phyloP scores from a whole-genome alignment of 2,888 invertebrate genomes.

The Augiades crinisus region DNA sequence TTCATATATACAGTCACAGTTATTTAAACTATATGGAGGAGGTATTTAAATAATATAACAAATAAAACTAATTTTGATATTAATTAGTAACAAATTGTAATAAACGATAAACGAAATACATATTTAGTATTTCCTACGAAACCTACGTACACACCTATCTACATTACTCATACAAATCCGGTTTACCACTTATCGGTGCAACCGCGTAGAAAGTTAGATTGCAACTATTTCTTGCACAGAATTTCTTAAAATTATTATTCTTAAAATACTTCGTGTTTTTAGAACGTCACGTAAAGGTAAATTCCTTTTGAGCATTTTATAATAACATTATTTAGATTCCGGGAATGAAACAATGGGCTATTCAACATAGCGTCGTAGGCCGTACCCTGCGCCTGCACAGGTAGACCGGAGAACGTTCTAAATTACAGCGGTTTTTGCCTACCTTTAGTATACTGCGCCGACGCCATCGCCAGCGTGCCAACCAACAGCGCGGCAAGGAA shows the following conservation, averaged over 20 bases:
- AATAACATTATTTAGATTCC: conserved; percentile 12
- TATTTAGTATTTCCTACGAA: too few relatives aligned
- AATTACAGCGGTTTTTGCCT: conserved; percentile 45
- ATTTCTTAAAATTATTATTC: too few relatives aligned
- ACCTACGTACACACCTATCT: conserved; percentile 1
- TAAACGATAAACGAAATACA: too few relatives aligned
- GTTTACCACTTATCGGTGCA: conserved; percentile 13
- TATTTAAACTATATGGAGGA: too few relatives aligned
- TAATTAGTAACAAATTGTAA: too few relatives aligned
- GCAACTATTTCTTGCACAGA: conserved; percentile 27
- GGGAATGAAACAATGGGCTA: conserved; percentile 52
- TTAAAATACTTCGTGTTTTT: too few relatives aligned
- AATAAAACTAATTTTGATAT: too few relatives aligned
- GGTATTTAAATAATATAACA: too few relatives aligned
- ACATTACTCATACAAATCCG: conserved; percentile 25
- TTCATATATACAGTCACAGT: too few relatives aligned
- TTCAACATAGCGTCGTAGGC: conserved; percentile 60
- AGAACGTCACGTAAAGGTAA: too few relatives aligned
- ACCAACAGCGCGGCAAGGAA: conserved; percentile 60
- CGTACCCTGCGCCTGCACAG: conserved; percentile 57
- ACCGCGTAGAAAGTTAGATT: conserved; percentile 18
- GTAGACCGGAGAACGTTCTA: conserved; percentile 57
- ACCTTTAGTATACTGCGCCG: conserved; percentile 75
- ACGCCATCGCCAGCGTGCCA: conserved; percentile 65
- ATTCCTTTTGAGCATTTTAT: conserved; percentile 3